A percentile compares a stretch with the other conserved stretches of the same genome.
Evolutionary conservation across 2,113 vertebrate species (phyloP).

Genomic region (Albula glossodonta): DNA sequence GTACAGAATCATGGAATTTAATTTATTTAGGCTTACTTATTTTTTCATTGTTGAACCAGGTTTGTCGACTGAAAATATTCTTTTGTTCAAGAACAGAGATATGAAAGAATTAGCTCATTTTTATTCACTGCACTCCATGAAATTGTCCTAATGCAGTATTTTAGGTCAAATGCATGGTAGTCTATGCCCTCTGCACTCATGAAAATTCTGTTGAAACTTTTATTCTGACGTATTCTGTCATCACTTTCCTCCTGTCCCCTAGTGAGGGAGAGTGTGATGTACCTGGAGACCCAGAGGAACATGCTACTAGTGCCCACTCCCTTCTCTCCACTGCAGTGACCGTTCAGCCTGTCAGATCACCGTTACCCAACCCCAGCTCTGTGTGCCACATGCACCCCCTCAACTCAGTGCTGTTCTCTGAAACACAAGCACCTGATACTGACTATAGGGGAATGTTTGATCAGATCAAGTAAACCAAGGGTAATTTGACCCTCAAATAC

Average conservation of each 20-base stretch:
- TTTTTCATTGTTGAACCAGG: background rate
- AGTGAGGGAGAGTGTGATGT: constrained; percentile 80
- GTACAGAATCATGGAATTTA: too few relatives aligned
- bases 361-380: background rate
- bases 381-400: background rate
- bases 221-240: background rate
- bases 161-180: too few relatives aligned
- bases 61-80: background rate
- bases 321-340: constrained; percentile 82
- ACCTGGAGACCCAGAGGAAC: constrained; percentile 80
- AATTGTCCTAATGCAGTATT: too few relatives aligned
- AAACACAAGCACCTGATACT: background rate
- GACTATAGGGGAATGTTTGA: background rate
- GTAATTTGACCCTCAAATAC: background rate
- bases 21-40: background rate
- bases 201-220: too few relatives aligned
- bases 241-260: constrained; percentile 48
- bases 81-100: background rate
- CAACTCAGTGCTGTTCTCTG: background rate
- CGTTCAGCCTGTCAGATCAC: background rate
- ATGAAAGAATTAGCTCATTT: background rate
- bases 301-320: constrained; percentile 76
- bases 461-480: background rate
- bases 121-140: too few relatives aligned
- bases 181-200: too few relatives aligned